Percentiles rank a stretch among this genome's conserved stretches.
Evolutionary conservation across 2,797 vertebrate genomes (phyloP).

Genomic region (Sciurus carolinensis): DNA sequence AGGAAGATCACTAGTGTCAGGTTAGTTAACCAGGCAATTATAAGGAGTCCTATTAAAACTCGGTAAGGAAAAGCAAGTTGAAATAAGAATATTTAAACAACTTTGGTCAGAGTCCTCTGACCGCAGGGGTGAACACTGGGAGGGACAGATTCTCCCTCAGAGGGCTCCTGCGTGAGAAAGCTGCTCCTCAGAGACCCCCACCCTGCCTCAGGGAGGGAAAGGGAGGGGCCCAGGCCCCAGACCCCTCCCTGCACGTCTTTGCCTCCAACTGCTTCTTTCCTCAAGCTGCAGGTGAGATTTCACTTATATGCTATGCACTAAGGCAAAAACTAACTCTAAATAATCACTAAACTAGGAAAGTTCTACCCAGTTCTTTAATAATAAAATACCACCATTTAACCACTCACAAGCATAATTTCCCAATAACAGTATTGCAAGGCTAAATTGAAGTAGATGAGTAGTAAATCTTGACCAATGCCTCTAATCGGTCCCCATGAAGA

Average conservation of each 20-base stretch:
- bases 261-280: neutral
- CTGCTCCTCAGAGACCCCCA: no score
- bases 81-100: neutral
- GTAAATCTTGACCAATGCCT: neutral
- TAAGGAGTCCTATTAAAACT: neutral
- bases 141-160: neutral
- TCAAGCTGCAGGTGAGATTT: neutral
- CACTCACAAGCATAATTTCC: neutral
- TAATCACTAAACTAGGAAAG: neutral
- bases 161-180: no score
- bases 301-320: neutral
- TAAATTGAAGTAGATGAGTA: neutral
- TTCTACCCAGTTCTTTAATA: neutral
- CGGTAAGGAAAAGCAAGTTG: neutral
- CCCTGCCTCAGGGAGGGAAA: neutral
- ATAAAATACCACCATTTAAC: neutral
- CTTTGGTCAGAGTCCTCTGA: neutral
- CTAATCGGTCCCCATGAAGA: neutral
- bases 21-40: neutral
- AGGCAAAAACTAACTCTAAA: neutral
- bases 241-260: no score
- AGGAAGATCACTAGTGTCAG: neutral
- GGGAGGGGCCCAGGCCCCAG: accelerated
- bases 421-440: neutral
- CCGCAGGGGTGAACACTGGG: neutral